Base-by-base conservation (phyloP, 2,113 vertebrate genomes). In the Oryzias woworae region DNA sequence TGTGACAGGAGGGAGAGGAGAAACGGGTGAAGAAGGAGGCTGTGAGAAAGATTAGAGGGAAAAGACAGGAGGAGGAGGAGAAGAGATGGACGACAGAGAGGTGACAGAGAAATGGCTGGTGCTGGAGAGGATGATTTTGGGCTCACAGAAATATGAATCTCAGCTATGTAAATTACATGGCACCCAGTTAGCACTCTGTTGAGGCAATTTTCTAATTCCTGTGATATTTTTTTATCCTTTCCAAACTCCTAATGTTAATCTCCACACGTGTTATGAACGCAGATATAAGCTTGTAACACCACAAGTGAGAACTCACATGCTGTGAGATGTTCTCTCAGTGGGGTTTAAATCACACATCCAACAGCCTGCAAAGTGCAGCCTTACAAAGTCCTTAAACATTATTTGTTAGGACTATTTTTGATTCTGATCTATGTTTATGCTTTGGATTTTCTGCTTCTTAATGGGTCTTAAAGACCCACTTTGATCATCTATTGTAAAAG, bases 181-280 rank as follows among this genome's bases (percentile, higher is more conserved):
- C 62, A 51, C 36, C 62, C 65, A 47, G 46, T 62, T 64, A 64
- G 43, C 53, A 58, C 20, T 61, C 75, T 60, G 50, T 49, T 59
- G 18, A 44, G 56, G 53, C 51, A 71, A 52, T 71, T 80, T 73
- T 66, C 62, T 63, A 75, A 70, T 77, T 75, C 64, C 50, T 71
- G 56, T 43, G 31, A 68, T 59, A 63, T 62, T 52, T 52, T 66
- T 52, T 36, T 42, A 22, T 5, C 13, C 44, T 51, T 43, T 64
- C 45, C 3, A 3, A 69, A 49, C 53, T 66, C 53, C 68, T 49
- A 49, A 28, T 26, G 26, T 66, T 69, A 66, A 75, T 81, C 73
- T 79, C 26, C 66, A 45, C 75, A 66, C 63, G 17, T 67, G 58
- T 56, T 48, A 53, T 63, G 51, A 67, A 65, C 67, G 46, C 72